phyloP scores from a whole-genome alignment of 2,113 vertebrate species.

The Microtus pennsylvanicus region DNA sequence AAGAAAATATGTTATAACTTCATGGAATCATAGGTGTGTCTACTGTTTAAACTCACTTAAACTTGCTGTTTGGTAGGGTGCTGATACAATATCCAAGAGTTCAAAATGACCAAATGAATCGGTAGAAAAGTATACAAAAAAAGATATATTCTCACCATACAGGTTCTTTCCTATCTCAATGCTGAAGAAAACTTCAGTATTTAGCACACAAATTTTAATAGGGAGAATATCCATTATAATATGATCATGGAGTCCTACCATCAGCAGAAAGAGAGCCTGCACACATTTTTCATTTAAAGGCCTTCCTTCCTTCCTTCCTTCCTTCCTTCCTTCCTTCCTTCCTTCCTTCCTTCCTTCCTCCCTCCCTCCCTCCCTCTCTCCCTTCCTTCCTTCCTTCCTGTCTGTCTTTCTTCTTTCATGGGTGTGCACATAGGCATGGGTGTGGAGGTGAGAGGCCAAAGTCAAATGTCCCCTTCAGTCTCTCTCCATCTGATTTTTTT shows the following conservation, averaged over 20 bases:
- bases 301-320: accelerated
- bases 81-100: not conserved
- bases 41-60: not conserved
- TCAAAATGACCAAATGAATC: constrained; percentile 22
- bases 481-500: not conserved
- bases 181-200: not conserved
- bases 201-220: constrained; percentile 10
- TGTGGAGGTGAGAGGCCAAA: not conserved
- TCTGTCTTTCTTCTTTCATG: not conserved
- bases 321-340: not conserved
- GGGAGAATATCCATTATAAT: constrained; percentile 2
- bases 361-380: too few relatives aligned
- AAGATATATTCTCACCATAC: not conserved
- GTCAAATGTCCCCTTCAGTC: not conserved
- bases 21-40: not conserved
- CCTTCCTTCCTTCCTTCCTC: not conserved
- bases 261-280: not conserved
- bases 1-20: not conserved
- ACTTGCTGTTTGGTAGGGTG: not conserved
- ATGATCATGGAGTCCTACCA: not conserved
- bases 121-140: not conserved
- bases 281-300: not conserved
- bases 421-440: too few relatives aligned
- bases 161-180: not conserved
- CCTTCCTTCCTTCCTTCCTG: not conserved